phyloP scores from a whole-genome alignment of 1,140 invertebrate genomes.

The Cotesia glomerata region DNA sequence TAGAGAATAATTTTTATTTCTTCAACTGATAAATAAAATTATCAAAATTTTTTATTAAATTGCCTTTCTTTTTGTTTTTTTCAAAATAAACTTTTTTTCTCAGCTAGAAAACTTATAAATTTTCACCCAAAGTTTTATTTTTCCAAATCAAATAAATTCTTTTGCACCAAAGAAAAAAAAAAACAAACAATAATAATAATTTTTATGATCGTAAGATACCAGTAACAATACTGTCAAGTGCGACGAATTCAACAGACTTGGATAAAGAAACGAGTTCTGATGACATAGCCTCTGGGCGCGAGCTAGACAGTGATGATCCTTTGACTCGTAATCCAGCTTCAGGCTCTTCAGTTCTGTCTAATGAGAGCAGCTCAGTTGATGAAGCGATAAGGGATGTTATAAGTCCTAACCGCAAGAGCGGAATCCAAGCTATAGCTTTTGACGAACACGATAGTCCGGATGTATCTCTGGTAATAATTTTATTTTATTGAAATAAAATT shows the following conservation, averaged over 20 bases:
- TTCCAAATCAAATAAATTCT: too few species aligned
- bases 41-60: too few species aligned
- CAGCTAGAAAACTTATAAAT: too few species aligned
- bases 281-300: background rate
- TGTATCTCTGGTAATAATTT: constrained; percentile 18
- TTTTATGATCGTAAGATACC: constrained; percentile 9
- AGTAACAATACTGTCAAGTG: constrained; percentile 18
- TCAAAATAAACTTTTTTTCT: too few species aligned
- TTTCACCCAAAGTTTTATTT: too few species aligned
- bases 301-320: constrained; percentile 21
- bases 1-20: too few species aligned
- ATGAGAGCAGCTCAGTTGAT: constrained; percentile 30
- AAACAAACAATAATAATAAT: background rate
- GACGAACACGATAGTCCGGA: constrained; percentile 22
- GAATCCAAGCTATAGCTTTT: constrained; percentile 23
- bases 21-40: too few species aligned
- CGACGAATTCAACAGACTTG: constrained; percentile 21
- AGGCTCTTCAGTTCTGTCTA: constrained; percentile 22
- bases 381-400: constrained; percentile 14
- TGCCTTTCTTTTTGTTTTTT: too few species aligned
- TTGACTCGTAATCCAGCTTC: constrained; percentile 9
- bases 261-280: constrained; percentile 24
- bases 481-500: background rate
- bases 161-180: background rate
- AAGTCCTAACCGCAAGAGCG: constrained; percentile 13